Evolutionary conservation across 2,797 vertebrate species (phyloP).

Genomic region (Stomatorhinus walkeri): DNA sequence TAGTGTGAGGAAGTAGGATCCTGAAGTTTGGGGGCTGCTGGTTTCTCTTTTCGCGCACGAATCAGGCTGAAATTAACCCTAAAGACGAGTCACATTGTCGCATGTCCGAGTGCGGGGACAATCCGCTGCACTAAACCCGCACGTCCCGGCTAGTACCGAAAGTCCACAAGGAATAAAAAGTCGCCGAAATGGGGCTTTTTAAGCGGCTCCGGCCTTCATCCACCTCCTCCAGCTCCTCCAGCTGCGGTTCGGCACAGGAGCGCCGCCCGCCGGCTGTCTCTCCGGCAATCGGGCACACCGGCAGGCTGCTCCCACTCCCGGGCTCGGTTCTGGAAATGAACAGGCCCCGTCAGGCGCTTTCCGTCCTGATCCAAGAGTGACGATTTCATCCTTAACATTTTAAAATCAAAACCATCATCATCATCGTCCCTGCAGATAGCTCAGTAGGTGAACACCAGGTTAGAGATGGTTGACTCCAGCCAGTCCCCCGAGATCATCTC

Average conservation of each 20-base stretch:
- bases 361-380: conserved; percentile 23
- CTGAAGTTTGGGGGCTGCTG: conserved; percentile 97
- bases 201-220: background rate
- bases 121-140: background rate
- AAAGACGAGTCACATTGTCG: background rate
- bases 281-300: background rate
- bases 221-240: background rate
- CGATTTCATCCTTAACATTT: background rate
- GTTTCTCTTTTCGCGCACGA: background rate
- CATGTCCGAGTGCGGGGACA: background rate
- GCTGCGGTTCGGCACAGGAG: background rate
- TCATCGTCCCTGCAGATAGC: conserved; percentile 14
- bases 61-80: background rate
- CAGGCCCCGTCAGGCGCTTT: conserved; percentile 28
- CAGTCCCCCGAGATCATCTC: conserved; percentile 98
- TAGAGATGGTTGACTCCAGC: conserved; percentile 96
- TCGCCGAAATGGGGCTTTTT: background rate
- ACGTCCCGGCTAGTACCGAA: background rate
- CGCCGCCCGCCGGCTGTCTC: background rate
- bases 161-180: conserved; percentile 1
- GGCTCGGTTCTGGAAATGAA: conserved; percentile 22
- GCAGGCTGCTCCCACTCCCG: conserved; percentile 21
- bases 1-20: conserved; percentile 80
- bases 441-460: conserved; percentile 97
- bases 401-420: conserved; percentile 17